Evolutionary conservation across 2,888 invertebrate species (phyloP).

Genomic region (Caradrina kadenii): DNA sequence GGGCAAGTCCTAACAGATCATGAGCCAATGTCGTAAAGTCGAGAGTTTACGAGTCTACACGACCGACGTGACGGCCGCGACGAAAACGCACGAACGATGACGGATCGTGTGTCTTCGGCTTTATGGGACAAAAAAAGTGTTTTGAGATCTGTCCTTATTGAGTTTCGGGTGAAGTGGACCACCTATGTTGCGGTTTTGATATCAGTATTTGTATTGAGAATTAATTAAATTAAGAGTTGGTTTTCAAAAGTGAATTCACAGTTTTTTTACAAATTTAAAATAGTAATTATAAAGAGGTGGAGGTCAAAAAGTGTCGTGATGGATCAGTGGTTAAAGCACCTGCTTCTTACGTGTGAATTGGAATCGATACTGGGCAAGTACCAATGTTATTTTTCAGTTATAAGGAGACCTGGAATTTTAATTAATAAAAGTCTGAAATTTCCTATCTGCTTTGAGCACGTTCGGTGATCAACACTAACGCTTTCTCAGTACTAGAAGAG

Average conservation of each 20-base stretch:
- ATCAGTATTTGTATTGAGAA: conserved; percentile 13
- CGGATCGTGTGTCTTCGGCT: conserved; percentile 70
- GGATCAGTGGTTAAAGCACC: too few relatives aligned
- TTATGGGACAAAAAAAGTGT: conserved; percentile 65
- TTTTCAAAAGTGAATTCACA: background rate
- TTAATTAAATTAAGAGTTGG: background rate
- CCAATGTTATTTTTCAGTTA: too few relatives aligned
- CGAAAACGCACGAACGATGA: conserved; percentile 70
- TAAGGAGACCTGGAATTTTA: too few relatives aligned
- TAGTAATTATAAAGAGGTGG: too few relatives aligned
- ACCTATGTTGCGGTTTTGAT: conserved; percentile 54
- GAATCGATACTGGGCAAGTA: too few relatives aligned
- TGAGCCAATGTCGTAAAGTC: conserved; percentile 74
- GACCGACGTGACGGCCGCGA: conserved; percentile 71
- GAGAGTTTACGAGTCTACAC: conserved; percentile 75
- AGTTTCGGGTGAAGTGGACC: conserved; percentile 66
- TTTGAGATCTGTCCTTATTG: conserved; percentile 48
- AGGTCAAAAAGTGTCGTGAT: too few relatives aligned
- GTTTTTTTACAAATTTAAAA: background rate
- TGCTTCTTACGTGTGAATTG: too few relatives aligned
- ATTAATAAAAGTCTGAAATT: too few relatives aligned
- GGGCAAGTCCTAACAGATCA: conserved; percentile 66
- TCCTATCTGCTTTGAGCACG: too few relatives aligned
- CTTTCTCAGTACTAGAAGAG: too few relatives aligned
- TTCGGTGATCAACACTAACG: too few relatives aligned